phyloP scores from a whole-genome alignment of 2,113 vertebrate species.

The Melanotaenia duboulayi region DNA sequence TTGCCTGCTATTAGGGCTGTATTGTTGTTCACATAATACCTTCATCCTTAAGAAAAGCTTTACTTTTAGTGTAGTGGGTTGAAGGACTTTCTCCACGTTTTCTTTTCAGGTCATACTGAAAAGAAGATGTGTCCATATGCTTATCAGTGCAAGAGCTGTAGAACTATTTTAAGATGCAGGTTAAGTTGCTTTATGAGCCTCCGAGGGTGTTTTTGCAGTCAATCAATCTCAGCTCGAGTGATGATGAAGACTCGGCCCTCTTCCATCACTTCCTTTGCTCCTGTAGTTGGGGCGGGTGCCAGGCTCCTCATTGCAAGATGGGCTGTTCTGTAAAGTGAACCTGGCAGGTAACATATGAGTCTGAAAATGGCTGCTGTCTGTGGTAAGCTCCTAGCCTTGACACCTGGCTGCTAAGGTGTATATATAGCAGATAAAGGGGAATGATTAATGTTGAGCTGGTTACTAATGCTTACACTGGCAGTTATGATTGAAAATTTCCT shows the following conservation, averaged over 20 bases:
- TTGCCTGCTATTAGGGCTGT: slow-evolving; percentile 73
- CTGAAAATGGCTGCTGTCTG: slow-evolving; percentile 65
- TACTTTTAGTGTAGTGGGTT: slow-evolving; percentile 26
- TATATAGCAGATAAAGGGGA: slow-evolving; percentile 54
- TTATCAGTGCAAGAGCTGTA: slow-evolving; percentile 18
- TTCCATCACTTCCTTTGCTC: slow-evolving; percentile 51
- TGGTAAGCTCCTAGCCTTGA: slow-evolving; percentile 52
- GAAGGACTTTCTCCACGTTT: slow-evolving; percentile 41
- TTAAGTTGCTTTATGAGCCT: slow-evolving; percentile 59
- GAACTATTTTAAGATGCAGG: slow-evolving; percentile 30
- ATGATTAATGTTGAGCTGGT: slow-evolving; percentile 55
- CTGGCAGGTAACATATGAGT: slow-evolving; percentile 77
- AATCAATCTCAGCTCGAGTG: slow-evolving; percentile 52
- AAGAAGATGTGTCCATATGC: slow-evolving; percentile 47
- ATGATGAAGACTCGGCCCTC: slow-evolving; percentile 47
- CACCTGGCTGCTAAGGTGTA: slow-evolving; percentile 62
- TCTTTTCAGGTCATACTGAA: slow-evolving; percentile 18
- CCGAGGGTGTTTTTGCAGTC: slow-evolving; percentile 44
- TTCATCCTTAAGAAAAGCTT: slow-evolving; percentile 65
- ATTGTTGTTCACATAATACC: slow-evolving; percentile 75
- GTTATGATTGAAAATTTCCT: slow-evolving; percentile 44
- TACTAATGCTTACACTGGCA: slow-evolving; percentile 43
- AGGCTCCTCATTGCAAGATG: slow-evolving; percentile 50
- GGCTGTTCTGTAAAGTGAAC: slow-evolving; percentile 52
- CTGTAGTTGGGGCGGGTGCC: slow-evolving; percentile 54